Conservation (phyloP, 2,797 vertebrate species). For the Arctocebus calabarensis region DNA sequence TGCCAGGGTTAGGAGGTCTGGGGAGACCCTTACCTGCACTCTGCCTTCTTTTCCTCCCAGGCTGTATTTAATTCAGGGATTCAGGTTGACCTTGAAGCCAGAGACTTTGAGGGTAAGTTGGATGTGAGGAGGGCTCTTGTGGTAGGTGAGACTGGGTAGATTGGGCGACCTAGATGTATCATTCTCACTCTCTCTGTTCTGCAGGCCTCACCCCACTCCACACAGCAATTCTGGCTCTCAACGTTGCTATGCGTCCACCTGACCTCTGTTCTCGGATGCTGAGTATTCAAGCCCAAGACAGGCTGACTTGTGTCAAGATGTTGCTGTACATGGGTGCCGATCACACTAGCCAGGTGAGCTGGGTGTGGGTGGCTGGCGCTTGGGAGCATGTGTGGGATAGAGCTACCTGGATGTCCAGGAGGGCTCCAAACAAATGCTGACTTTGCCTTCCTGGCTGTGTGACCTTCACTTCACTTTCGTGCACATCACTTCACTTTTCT, state of each 20-base stretch:
- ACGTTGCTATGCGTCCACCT: slow-evolving; percentile 86
- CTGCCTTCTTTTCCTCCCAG: slow-evolving; percentile 54
- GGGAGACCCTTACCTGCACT: background rate
- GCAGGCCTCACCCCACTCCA: slow-evolving; percentile 95
- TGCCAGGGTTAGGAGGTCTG: background rate
- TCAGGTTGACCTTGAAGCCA: slow-evolving; percentile 90
- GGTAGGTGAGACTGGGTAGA: background rate
- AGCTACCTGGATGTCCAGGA: background rate
- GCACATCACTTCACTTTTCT: background rate
- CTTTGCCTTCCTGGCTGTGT: background rate
- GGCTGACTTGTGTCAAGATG: slow-evolving; percentile 90
- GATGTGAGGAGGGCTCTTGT: background rate
- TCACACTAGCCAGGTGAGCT: slow-evolving; percentile 92
- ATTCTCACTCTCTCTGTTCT: background rate
- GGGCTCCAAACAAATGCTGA: background rate
- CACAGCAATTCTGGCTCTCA: slow-evolving; percentile 93
- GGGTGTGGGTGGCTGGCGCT: background rate
- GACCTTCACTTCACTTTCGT: background rate
- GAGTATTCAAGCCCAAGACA: slow-evolving; percentile 85
- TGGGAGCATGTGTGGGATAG: background rate
- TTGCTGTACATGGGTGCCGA: slow-evolving; percentile 91
- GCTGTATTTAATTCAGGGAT: slow-evolving; percentile 81
- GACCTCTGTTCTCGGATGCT: slow-evolving; percentile 76
- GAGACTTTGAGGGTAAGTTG: slow-evolving; percentile 93
- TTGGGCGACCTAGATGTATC: background rate